Evolutionary conservation across 30 jellyfish, hydroid and myxozoan genomes (phyloP).

Genomic region (Pelagia noctiluca): DNA sequence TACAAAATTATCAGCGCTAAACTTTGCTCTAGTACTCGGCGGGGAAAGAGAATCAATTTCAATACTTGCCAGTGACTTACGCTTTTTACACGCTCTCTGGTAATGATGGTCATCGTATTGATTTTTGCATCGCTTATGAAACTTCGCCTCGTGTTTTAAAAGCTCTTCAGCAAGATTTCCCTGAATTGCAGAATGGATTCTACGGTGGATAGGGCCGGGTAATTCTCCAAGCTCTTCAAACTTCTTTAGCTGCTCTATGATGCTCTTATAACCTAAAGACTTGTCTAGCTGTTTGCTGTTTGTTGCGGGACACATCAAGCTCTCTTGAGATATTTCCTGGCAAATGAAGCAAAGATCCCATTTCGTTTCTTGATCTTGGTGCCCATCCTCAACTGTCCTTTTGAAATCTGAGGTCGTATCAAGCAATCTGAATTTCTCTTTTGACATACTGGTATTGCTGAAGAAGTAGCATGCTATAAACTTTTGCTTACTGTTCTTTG

Average conservation of each 20-base stretch:
- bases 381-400: neutral
- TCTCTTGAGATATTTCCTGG: no score
- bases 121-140: slow-evolving; percentile 15
- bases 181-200: neutral
- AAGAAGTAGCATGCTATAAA: no score
- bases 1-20: neutral
- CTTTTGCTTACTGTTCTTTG: no score
- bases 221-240: slow-evolving; percentile 22
- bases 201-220: neutral
- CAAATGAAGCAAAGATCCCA: no score
- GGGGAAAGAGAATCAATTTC: neutral
- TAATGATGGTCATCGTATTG: slow-evolving; percentile 15
- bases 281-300: neutral
- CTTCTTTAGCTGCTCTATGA: slow-evolving; percentile 11
- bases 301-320: slow-evolving; percentile 23
- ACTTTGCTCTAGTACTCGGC: slow-evolving; percentile 15
- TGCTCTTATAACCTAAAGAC: neutral
- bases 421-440: neutral
- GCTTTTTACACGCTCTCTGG: slow-evolving; percentile 8
- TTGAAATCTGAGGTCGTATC: slow-evolving; percentile 6
- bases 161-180: neutral
- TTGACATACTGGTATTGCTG: slow-evolving; percentile 8
- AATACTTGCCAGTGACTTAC: neutral
- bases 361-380: neutral
- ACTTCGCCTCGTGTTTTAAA: neutral